Evolutionary conservation across 2,888 invertebrate species (phyloP).

Genomic region (Pristionchus exspectatus): DNA sequence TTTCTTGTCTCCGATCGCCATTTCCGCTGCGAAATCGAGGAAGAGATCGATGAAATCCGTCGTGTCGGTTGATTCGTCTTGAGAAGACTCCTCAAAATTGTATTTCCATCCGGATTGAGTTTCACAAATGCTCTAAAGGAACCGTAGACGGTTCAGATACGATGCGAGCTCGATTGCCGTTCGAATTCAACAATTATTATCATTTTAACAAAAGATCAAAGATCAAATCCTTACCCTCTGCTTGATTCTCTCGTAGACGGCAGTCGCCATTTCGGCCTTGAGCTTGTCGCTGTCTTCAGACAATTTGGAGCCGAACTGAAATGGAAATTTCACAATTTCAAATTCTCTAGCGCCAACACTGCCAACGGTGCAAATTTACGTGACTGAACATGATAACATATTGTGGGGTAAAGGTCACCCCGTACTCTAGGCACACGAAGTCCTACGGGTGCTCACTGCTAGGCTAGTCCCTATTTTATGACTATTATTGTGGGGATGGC

Average conservation of each 20-base stretch:
- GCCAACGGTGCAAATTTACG: no score
- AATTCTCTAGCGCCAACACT: neutral
- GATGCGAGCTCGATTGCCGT: neutral
- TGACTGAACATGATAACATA: no score
- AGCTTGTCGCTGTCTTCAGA: neutral
- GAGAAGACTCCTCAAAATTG: neutral
- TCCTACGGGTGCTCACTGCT: neutral
- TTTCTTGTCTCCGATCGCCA: neutral
- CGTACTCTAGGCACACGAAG: no score
- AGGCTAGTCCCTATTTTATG: neutral
- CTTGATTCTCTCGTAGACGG: neutral
- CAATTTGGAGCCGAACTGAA: constrained; percentile 10
- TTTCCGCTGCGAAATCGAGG: constrained; percentile 65
- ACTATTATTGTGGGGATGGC: neutral
- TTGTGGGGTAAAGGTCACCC: no score
- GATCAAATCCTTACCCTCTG: neutral
- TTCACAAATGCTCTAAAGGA: neutral
- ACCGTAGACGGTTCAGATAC: neutral
- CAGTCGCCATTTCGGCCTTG: neutral
- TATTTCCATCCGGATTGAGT: neutral
- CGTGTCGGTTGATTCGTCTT: neutral
- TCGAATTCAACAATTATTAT: neutral
- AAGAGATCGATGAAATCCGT: constrained; percentile 71
- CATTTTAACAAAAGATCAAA: neutral
- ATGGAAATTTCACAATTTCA: neutral